A percentile compares a stretch with the other conserved stretches of the same genome.
These are phyloP conservation scores for Cydia splendana DNA, from an alignment of 1,140 invertebrate genomes.

Conservation along the genomic window DNA sequence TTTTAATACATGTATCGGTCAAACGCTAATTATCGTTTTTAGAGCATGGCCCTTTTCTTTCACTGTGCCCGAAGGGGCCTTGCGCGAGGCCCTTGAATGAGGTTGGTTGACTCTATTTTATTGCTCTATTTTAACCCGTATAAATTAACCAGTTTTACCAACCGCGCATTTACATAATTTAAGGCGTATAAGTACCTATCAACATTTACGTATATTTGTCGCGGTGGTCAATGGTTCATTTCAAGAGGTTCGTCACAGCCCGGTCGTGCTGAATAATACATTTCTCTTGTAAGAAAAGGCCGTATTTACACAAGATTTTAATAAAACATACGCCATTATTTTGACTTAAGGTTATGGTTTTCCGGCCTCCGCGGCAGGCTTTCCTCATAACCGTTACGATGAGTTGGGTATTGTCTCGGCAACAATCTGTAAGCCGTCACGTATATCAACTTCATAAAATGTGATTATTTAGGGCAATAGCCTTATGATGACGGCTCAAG, in stretches of 20 bases:
- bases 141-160: too few species aligned
- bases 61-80: too few species aligned
- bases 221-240: background rate
- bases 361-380: background rate
- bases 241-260: background rate
- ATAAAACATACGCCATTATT: background rate
- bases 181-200: background rate
- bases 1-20: background rate
- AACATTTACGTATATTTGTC: background rate
- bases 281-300: background rate
- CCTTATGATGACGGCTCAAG: background rate
- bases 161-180: background rate
- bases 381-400: conserved; percentile 32
- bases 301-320: background rate
- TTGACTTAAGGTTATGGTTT: background rate
- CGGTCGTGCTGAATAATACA: background rate
- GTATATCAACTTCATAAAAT: background rate
- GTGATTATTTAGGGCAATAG: background rate
- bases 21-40: too few species aligned
- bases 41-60: too few species aligned
- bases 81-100: too few species aligned
- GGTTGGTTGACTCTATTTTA: too few species aligned
- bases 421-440: conserved; percentile 21
- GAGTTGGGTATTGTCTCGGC: conserved; percentile 9
- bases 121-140: too few species aligned